A percentile compares a stretch with the other conserved stretches of the same genome.
Conservation (phyloP, 2,113 vertebrate genomes). For the Corvus moneduloides region DNA sequence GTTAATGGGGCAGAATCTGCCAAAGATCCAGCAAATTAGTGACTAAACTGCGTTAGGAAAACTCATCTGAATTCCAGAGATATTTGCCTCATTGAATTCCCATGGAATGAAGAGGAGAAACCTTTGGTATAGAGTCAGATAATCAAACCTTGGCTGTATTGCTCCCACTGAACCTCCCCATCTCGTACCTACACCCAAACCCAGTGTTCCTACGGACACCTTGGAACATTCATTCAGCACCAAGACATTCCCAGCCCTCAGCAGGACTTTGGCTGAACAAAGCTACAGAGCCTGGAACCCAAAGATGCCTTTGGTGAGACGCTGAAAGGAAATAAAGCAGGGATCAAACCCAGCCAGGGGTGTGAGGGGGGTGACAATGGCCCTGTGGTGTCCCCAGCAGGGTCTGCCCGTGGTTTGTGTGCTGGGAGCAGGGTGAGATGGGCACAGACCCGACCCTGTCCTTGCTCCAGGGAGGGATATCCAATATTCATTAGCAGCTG, state of each 20-base stretch:
- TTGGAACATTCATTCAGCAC: constrained; percentile 37
- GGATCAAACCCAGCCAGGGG: not conserved
- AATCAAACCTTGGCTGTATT: not conserved
- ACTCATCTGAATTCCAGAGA: not conserved
- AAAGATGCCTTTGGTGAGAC: constrained; percentile 48
- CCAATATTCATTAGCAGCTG: not conserved
- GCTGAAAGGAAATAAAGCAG: not conserved
- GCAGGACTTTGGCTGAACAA: not conserved
- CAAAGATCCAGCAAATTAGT: not conserved
- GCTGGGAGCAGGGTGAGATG: not conserved
- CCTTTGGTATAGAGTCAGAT: constrained; percentile 48
- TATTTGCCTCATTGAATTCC: not conserved
- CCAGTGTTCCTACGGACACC: not conserved
- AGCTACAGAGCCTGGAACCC: not conserved
- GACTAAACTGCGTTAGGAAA: not conserved
- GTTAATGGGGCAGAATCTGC: not conserved
- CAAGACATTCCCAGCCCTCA: not conserved
- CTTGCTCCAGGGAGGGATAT: not conserved
- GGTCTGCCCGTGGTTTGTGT: not conserved
- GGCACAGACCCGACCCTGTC: not conserved
- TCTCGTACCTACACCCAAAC: not conserved
- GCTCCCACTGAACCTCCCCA: not conserved
- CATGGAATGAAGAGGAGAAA: not conserved
- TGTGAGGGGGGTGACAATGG: not conserved
- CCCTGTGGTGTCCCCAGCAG: not conserved